Base-by-base conservation (phyloP, 2,113 vertebrate genomes). In the Rhea pennata region DNA sequence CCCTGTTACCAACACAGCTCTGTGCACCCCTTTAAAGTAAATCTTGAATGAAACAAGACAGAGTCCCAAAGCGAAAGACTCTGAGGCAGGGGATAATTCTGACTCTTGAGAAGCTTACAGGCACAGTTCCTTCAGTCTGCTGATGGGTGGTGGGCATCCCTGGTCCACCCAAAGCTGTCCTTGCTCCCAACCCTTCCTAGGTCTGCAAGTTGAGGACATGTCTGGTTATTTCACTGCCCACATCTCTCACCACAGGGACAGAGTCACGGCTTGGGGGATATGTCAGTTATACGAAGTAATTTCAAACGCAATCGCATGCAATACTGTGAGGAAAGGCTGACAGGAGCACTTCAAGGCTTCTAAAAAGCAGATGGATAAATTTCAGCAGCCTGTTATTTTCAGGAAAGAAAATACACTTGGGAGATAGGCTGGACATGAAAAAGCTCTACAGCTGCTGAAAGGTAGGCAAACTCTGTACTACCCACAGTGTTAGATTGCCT, bases 401-500 rank as follows among this genome's bases (percentile, higher is more conserved):
- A 27, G 53, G 70, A 44, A 75, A 69, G 29, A 31, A 76, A 64
- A 27, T 2, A 29, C 24, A 9, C 10, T 31, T 27, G 44, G n/a
- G 31, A 54, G n/a, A 59, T 16, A 73, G 26, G 26, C 69, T 44
- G 70, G 6, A 31, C 36, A 19, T 2, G 6, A 74, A 65, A 59
- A 26, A 80, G 64, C 23, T 56, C 53, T 58, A 31, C 61, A n/a
- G 64, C 31, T 1, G 4, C 54, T 31, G 23, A 22, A 79, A 59
- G 33, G 26, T 10, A 26, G 39, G 44, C 72, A 81, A 79, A 20
- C 2, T 31, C 24, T 64, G 16, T 31, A 50, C 48, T 12, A 22
- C 73, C 7, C 6, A 2, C 0, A 6, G n/a, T 2, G 6, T 40
- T 33, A 27, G 3, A 4, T 10, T 44, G 44, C 27, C 44, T 42